These are phyloP conservation scores for Drosophila subpulchrella DNA, from an alignment of 1,140 invertebrate genomes.

Conservation along the genomic window DNA sequence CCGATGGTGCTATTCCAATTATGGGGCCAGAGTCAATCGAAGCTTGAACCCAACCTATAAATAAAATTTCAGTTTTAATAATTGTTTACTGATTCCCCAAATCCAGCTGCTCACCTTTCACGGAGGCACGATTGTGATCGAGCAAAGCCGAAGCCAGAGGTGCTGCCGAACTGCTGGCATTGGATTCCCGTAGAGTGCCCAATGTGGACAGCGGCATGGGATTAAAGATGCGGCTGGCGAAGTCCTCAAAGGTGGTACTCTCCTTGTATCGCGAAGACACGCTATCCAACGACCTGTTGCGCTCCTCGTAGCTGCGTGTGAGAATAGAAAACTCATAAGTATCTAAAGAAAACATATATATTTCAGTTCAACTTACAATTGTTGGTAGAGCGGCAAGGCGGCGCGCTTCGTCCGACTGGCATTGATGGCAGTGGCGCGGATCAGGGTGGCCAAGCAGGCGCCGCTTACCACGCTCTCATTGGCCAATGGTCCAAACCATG, in stretches of 20 bases:
- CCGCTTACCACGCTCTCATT: conserved; percentile 96
- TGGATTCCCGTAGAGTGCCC: conserved; percentile 68
- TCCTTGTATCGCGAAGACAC: conserved; percentile 96
- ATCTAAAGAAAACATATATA: not conserved
- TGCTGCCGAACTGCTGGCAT: conserved; percentile 66
- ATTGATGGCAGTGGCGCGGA: conserved; percentile 95
- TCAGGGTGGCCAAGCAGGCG: conserved; percentile 93
- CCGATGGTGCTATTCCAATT: conserved; percentile 68
- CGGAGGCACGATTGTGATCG: conserved; percentile 84
- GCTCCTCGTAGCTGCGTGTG: conserved; percentile 93
- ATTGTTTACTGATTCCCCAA: not conserved
- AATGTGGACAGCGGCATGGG: conserved; percentile 87
- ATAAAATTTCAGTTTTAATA: not conserved
- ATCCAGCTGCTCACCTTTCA: conserved; percentile 57
- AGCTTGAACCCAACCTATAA: conserved; percentile 82
- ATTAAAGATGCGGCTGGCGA: conserved; percentile 93
- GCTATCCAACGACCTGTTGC: conserved; percentile 93
- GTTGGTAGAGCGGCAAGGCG: conserved; percentile 94
- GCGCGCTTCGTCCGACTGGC: conserved; percentile 96
- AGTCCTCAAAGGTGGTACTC: conserved; percentile 96
- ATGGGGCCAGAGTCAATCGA: conserved; percentile 71
- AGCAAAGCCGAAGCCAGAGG: conserved; percentile 85
- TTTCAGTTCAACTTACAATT: conserved; percentile 89
- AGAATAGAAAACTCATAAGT: not conserved
- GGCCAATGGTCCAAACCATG: conserved; percentile 98